Base-by-base conservation (phyloP, 2,797 vertebrate species). In the Macropodus opercularis region DNA sequence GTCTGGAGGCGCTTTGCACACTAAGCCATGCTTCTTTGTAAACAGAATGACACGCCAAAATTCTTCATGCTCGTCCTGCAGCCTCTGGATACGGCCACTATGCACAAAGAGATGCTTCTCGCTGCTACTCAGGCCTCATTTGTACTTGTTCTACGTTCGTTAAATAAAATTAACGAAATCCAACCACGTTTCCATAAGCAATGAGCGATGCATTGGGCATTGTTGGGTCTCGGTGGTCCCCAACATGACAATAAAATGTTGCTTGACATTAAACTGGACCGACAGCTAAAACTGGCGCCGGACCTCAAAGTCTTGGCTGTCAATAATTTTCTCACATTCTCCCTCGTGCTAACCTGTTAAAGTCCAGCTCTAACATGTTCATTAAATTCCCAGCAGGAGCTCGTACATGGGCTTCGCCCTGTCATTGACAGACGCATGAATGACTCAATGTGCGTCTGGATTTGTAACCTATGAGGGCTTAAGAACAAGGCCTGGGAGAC, bases 11-110 rank as follows among this genome's bases (percentile, higher is more conserved):
- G 80, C 62, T 69, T 64, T 81, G 78, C 75, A 60, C 55, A 55
- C 72, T 69, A 63, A 83, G 71, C 72, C 74, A 56, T 84, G 60
- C 79, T 89, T 86, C 86, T 88, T 90, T 85, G 85, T 89, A 83
- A 88, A 91, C 85, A 89, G 77, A 81, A 69, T 70, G 77, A 70
- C 77, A 60, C 66, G 34, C 62, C 53, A 29, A 68, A 56, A 57
- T 69, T 82, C 52, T 65, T 60, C 60, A 50, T 8, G 3, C 75
- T 83, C 49, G 27, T 29, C 53, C 57, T 51, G n/a, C 44, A 49
- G 53, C 47, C 58, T 70, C 55, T 64, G 68, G 80, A 75, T 66
- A 68, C 71, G 53, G 36, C 53, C 47, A 41, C 44, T 69, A 63
- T 71, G 48, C 44, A 84, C 83, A 89, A 87, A 82, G 73, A 77